A percentile compares a stretch with the other conserved stretches of the same genome.
These are phyloP conservation scores for Dipus sagitta DNA, from an alignment of 2,797 vertebrate species.

Conservation along the genomic window DNA sequence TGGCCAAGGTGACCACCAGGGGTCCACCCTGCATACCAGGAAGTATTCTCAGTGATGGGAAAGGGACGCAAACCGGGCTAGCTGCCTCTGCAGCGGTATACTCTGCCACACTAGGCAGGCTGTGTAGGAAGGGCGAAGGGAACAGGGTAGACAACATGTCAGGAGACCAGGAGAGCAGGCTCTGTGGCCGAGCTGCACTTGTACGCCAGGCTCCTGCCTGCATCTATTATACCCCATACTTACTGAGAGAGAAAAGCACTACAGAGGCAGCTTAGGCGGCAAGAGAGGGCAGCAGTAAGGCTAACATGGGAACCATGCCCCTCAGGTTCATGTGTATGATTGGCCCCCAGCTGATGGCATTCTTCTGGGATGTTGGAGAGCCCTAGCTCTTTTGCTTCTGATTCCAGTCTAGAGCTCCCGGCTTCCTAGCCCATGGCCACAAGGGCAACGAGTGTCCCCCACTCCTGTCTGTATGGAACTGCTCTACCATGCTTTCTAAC, in stretches of 20 bases:
- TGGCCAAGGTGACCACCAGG: neutral
- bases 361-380: no score
- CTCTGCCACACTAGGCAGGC: neutral
- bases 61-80: rapidly evolving
- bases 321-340: neutral
- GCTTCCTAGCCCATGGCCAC: neutral
- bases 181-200: neutral
- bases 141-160: neutral
- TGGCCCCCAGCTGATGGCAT: neutral
- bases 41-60: neutral
- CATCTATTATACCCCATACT: neutral
- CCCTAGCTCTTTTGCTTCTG: neutral
- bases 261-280: neutral
- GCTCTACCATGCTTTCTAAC: neutral
- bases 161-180: neutral
- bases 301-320: neutral
- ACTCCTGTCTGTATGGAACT: neutral
- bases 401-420: neutral
- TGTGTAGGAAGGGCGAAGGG: neutral
- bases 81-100: neutral
- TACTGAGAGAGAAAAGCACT: neutral
- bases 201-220: neutral
- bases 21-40: neutral
- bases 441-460: neutral
- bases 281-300: neutral